Evolutionary conservation across 1,140 invertebrate species (phyloP), one percentile per base, ranked within the genome.

Genomic region (Pararge aegeria): DNA sequence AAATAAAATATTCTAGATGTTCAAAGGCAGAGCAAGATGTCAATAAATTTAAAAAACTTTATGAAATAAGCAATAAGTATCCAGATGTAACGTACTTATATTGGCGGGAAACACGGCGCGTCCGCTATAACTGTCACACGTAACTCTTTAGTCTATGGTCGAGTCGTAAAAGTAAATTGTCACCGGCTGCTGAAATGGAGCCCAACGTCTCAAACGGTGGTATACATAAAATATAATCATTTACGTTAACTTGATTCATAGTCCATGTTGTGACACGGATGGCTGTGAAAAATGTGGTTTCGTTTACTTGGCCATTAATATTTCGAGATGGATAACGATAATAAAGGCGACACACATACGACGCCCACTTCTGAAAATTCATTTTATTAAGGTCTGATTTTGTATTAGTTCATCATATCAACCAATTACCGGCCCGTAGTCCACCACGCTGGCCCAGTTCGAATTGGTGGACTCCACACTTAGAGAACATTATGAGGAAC

Each of bases 131-230:
- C 82, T 85, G 85, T 88, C 85, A 59, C 62, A 65, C 78, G 74
- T 87, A 87, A 88, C 83, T 88, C 85, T 88, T 88, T 88, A 81
- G 78, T 78, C 75, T 81, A 80, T 68, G 78, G 80, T 57, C 72
- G 67, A 62, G 67, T 86, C 85, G 85, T 88, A 85, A 88, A 88
- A 88, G 62, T 85, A 84, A 85, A 88, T 84, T 83, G 85, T 88
- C 83, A 83, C 83, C 85, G 82, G 83, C 83, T 88, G 85, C 66
- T 79, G 73, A 75, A 82, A 78, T 66, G 37, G 60, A 61, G 55
- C 54, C 49, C 57, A 42, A 61, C 69, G 65, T 49, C 46, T 49
- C 18, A 64, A 65, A 66, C 65, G 70, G 62, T 62, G 68, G 65
- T 75, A 68, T 68, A 75, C 69, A 75, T 78, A 80, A 76, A 75